These are phyloP conservation scores for Pachyuromys duprasi DNA, from an alignment of 2,797 vertebrate species.

Conservation along the genomic window DNA sequence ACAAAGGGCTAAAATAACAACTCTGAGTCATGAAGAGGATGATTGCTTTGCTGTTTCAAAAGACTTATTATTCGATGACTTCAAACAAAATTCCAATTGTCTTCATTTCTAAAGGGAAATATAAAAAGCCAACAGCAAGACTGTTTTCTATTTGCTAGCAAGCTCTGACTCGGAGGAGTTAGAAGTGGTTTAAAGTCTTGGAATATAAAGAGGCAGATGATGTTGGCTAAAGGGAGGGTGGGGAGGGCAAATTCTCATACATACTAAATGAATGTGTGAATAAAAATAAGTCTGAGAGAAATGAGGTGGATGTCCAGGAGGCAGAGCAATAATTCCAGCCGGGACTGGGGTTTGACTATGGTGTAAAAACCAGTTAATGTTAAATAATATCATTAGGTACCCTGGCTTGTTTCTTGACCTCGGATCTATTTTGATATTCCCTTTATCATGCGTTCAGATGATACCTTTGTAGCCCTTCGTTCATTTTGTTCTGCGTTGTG, in stretches of 20 bases:
- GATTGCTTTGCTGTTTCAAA: background rate
- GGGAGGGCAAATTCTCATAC: background rate
- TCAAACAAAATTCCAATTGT: background rate
- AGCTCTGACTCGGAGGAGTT: background rate
- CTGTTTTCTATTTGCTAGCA: background rate
- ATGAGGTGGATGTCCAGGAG: background rate
- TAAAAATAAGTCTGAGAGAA: background rate
- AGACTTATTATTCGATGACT: background rate
- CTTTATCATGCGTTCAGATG: background rate
- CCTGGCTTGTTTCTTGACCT: background rate
- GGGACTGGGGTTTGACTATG: background rate
- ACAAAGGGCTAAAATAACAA: background rate
- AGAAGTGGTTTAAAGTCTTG: background rate
- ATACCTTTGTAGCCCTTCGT: background rate
- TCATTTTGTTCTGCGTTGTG: background rate
- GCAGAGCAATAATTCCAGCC: background rate
- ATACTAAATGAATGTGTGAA: background rate
- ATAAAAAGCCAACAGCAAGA: background rate
- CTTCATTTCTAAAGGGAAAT: slow-evolving; percentile 11
- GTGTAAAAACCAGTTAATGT: background rate
- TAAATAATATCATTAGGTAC: background rate
- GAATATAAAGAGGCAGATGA: background rate
- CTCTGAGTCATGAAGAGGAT: background rate
- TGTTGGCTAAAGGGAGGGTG: background rate
- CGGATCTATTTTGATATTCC: background rate